Evolutionary conservation across 2,797 vertebrate genomes (phyloP), one percentile per base, ranked within the genome.

Genomic region (Thalassophryne amazonica): DNA sequence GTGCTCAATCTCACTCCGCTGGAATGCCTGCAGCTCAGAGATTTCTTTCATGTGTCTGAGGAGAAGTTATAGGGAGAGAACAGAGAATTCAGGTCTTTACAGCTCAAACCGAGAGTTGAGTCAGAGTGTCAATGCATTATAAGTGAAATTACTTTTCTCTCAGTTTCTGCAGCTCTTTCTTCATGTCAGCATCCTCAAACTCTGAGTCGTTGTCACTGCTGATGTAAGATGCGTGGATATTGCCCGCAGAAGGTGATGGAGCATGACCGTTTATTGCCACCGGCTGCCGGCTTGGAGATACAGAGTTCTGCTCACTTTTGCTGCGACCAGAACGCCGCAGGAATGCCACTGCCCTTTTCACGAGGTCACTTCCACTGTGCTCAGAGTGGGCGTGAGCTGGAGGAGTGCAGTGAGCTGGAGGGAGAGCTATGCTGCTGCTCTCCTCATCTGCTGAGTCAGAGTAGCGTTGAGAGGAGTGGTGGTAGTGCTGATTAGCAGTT

Each of bases 191-290:
- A 0, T 99, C 97, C 80, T 99, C 97, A 52, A 97, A 93, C 73
- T 99, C 97, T 0, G 97, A 99, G 80, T 99, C 97, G 1, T 98
- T 98, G 89, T 99, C 97, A 1, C 97, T 99, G 89, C 97, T 99
- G 82, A 97, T 86, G 69, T 95, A 99, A 1, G 95, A 95, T 0
- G 94, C 93, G 63, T 83, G 79, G 24, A 10, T 50, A 10, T 81
- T 80, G 38, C 81, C 78, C 2, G 83, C 85, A 14, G 86, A 0
- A 71, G 89, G 72, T 18, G 78, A 43, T 70, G 89, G 53, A 73
- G 69, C 35, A 22, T 88, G 84, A 15, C 84, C 84, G 2, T 91
- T 94, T 37, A 89, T 81, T 1, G 83, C 68, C 10, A 88, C 73
- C 0, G 53, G 85, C 72, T 89, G 92, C 10, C 86, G 83, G 2